These are phyloP conservation scores for Hyphantria cunea DNA, from an alignment of 1,140 invertebrate genomes.

Conservation along the genomic window DNA sequence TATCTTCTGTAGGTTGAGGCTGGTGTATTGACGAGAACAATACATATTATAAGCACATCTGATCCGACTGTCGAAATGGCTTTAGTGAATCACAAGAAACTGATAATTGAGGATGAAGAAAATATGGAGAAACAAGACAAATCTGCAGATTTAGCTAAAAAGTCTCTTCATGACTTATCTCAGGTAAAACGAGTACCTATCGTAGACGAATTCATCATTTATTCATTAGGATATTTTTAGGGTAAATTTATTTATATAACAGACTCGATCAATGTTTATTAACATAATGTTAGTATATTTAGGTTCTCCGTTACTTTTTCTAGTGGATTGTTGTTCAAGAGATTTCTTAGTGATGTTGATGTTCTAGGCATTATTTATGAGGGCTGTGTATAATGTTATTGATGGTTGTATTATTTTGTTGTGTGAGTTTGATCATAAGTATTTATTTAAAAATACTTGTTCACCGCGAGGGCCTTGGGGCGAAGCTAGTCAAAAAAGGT, in stretches of 20 bases:
- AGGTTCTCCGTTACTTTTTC: no score
- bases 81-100: conserved; percentile 77
- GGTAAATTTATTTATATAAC: background rate
- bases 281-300: no score
- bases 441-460: no score
- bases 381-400: no score
- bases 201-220: background rate
- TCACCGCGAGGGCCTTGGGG: no score
- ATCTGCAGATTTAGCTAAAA: conserved; percentile 61
- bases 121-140: conserved; percentile 56
- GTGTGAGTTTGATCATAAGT: no score
- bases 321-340: no score
- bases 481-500: no score
- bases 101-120: conserved; percentile 72
- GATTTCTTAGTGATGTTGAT: no score
- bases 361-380: no score
- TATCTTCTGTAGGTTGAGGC: conserved; percentile 59
- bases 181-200: conserved; percentile 52
- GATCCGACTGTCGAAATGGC: conserved; percentile 79
- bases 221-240: background rate
- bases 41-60: conserved; percentile 69
- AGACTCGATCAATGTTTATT: no score
- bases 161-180: conserved; percentile 76
- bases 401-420: no score
- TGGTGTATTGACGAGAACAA: conserved; percentile 69